Evolutionary conservation across 1,140 invertebrate genomes (phyloP).

Genomic region (Bactericera cockerelli): DNA sequence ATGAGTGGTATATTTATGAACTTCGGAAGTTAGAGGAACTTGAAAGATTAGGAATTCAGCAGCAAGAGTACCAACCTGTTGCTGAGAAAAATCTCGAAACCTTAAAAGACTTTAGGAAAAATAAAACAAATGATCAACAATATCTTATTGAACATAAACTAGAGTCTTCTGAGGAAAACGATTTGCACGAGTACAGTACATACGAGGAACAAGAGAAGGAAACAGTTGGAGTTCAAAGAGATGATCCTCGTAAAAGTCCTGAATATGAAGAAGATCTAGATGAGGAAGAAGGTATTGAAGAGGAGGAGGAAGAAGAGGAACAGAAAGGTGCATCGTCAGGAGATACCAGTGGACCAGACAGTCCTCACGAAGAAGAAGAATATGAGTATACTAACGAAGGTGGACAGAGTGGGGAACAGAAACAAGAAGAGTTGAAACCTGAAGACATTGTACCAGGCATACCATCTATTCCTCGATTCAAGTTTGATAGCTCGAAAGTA

Average conservation of each 20-base stretch:
- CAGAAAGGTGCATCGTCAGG: constrained; percentile 43
- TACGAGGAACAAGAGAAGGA: not conserved
- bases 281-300: too few species aligned
- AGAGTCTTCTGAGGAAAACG: not conserved
- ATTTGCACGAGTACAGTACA: not conserved
- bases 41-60: constrained; percentile 37
- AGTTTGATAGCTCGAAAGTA: constrained; percentile 30
- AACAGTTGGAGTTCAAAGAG: not conserved
- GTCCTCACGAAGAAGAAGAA: constrained; percentile 45
- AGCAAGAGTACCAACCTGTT: constrained; percentile 24
- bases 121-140: not conserved
- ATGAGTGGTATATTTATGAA: constrained; percentile 86
- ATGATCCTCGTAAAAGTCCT: not conserved
- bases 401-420: constrained; percentile 13
- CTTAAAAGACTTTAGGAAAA: constrained; percentile 19
- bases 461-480: constrained; percentile 36
- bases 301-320: constrained; percentile 11
- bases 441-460: constrained; percentile 22
- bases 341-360: constrained; percentile 73
- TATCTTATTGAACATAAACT: constrained; percentile 2
- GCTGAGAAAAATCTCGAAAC: constrained; percentile 47
- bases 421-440: constrained; percentile 14
- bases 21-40: constrained; percentile 70
- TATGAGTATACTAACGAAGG: constrained; percentile 17
- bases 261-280: constrained; percentile 1